phyloP scores from a whole-genome alignment of 2,113 vertebrate genomes.

The Oncorhynchus tshawytscha region DNA sequence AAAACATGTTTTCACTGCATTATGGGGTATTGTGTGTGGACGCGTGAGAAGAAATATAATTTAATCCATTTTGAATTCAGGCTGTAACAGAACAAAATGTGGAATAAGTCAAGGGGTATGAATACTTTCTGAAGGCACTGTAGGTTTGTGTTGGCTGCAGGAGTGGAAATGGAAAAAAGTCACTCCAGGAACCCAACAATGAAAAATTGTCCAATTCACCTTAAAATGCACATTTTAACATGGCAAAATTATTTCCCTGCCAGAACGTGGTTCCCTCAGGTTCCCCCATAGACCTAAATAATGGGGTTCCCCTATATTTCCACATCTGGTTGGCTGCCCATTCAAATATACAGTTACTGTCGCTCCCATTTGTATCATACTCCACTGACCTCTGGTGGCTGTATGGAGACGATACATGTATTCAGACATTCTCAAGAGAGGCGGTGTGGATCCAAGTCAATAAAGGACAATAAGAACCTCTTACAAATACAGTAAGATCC shows the following conservation, averaged over 20 bases:
- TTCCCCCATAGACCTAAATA: too few species aligned
- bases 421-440: neutral
- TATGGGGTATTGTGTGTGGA: too few species aligned
- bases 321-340: constrained; percentile 20
- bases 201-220: neutral
- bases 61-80: too few species aligned
- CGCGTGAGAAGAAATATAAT: too few species aligned
- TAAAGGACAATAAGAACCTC: neutral
- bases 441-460: constrained; percentile 14
- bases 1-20: too few species aligned
- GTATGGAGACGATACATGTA: constrained; percentile 24
- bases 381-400: constrained; percentile 59
- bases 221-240: too few species aligned
- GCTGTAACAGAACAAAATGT: too few species aligned
- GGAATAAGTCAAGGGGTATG: too few species aligned
- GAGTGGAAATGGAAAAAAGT: too few species aligned
- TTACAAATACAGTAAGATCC: neutral
- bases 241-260: neutral
- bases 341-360: neutral
- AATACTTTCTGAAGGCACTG: too few species aligned
- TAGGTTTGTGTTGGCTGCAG: too few species aligned
- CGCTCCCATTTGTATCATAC: constrained; percentile 5
- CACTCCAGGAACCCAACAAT: neutral
- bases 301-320: too few species aligned
- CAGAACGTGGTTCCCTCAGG: neutral